These are phyloP conservation scores for Eurypyga helias DNA, from an alignment of 2,113 vertebrate genomes.

Conservation along the genomic window DNA sequence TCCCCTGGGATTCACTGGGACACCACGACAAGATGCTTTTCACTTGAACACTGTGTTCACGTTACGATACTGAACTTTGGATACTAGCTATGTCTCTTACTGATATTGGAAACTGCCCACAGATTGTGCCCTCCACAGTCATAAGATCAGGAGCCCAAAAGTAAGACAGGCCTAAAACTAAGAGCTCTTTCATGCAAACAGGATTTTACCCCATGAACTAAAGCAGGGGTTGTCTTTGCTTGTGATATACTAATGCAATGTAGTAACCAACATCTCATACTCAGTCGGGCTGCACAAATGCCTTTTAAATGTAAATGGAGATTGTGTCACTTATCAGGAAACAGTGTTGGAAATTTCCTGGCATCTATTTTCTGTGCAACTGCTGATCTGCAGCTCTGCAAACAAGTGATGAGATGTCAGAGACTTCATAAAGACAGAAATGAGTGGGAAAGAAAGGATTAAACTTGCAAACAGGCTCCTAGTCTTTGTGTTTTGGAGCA, in stretches of 20 bases:
- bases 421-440: not conserved
- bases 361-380: accelerated
- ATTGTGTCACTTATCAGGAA: not conserved
- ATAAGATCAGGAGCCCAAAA: not conserved
- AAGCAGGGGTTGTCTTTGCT: not conserved
- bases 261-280: not conserved
- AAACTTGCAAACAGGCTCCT: not conserved
- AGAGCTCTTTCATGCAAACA: not conserved
- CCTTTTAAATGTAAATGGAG: not conserved
- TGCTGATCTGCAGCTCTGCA: not conserved
- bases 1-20: not conserved
- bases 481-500: not conserved
- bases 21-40: not conserved
- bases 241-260: not conserved
- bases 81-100: not conserved
- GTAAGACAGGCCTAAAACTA: not conserved
- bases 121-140: not conserved
- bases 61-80: not conserved
- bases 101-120: not conserved
- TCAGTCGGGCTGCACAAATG: not conserved
- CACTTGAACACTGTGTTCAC: not conserved
- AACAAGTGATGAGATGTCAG: not conserved
- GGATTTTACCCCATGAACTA: not conserved
- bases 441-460: not conserved
- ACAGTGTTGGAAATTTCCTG: not conserved